Percentiles rank a stretch among this genome's conserved stretches.
Evolutionary conservation across 2,797 vertebrate species (phyloP).

Genomic region (Pipistrellus nathusii): DNA sequence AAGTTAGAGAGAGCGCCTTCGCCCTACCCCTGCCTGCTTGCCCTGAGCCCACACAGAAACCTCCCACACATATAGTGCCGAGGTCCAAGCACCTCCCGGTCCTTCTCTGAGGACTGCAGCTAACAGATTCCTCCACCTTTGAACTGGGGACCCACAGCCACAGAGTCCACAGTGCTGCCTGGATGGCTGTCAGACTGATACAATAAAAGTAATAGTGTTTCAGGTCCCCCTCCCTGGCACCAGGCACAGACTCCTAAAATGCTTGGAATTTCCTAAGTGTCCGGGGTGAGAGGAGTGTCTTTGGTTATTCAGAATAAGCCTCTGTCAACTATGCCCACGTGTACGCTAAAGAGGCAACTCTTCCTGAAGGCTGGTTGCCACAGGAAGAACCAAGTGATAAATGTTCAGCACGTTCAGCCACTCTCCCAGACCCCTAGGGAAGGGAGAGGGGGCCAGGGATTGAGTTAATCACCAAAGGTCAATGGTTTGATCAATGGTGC

Average conservation of each 20-base stretch:
- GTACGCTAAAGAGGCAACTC: background rate
- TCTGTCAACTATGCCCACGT: background rate
- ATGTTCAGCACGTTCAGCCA: background rate
- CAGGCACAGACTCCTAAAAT: background rate
- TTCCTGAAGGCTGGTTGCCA: background rate
- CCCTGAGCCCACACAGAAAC: background rate
- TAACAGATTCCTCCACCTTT: background rate
- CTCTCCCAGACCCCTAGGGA: background rate
- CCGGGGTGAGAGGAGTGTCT: background rate
- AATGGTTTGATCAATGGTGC: background rate
- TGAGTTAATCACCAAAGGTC: background rate
- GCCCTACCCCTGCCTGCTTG: background rate
- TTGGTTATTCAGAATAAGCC: background rate
- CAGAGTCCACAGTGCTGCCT: background rate
- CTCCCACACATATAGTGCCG: background rate
- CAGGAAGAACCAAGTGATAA: background rate
- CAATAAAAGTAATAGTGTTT: background rate
- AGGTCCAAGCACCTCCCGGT: background rate
- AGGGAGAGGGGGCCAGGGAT: background rate
- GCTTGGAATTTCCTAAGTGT: background rate
- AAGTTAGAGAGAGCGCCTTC: background rate
- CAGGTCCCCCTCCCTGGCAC: background rate
- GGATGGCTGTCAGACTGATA: background rate
- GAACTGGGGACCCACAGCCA: background rate
- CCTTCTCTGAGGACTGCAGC: background rate